phyloP scores from a whole-genome alignment of 2,113 vertebrate species.

The Carettochelys insculpta region DNA sequence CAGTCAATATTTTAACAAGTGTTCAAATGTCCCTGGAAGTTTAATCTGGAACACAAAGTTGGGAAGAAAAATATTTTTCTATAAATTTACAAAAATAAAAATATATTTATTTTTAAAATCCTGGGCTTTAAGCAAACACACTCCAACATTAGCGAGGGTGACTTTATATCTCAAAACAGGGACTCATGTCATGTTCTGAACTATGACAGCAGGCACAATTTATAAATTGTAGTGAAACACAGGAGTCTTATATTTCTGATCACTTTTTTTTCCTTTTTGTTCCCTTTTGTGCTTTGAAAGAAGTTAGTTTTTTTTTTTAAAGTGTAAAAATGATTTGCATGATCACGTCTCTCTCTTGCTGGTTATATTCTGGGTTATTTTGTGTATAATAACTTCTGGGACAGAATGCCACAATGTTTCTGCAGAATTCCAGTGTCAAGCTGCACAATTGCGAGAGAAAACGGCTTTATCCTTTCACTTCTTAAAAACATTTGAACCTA shows the following conservation, averaged over 20 bases:
- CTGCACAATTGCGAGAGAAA: background rate
- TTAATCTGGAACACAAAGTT: slow-evolving; percentile 45
- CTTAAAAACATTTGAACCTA: background rate
- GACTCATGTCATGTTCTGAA: background rate
- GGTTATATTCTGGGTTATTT: background rate
- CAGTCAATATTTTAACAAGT: slow-evolving; percentile 59
- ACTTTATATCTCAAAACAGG: background rate
- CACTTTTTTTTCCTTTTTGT: background rate
- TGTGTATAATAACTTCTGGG: background rate
- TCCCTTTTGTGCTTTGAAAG: slow-evolving; percentile 26
- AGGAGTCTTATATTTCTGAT: background rate
- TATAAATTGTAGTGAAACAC: slow-evolving; percentile 3
- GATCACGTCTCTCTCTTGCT: background rate
- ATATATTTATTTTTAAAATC: slow-evolving; percentile 7
- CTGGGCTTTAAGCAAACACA: slow-evolving; percentile 42
- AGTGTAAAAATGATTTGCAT: background rate
- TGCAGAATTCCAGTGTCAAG: background rate
- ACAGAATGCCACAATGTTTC: background rate
- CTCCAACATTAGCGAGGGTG: slow-evolving; percentile 5
- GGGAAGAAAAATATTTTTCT: slow-evolving; percentile 60
- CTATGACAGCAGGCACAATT: slow-evolving; percentile 24
- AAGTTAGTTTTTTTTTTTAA: slow-evolving; percentile 2
- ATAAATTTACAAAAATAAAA: slow-evolving; percentile 68
- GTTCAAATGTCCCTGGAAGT: slow-evolving; percentile 60
- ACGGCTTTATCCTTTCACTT: background rate